phyloP scores from a whole-genome alignment of 2,888 invertebrate species.

The Tipula lateralis region DNA sequence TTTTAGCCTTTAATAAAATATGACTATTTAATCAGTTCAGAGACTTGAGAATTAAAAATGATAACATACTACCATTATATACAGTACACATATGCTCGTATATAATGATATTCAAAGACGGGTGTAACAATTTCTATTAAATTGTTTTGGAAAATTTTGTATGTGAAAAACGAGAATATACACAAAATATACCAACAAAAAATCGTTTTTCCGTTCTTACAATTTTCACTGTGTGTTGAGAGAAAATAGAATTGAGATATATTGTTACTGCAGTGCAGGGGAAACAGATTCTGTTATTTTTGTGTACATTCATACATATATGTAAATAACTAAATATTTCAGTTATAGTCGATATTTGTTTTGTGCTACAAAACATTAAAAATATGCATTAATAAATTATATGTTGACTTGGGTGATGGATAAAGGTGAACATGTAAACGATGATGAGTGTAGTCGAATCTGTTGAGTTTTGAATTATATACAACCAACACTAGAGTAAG shows the following conservation, averaged over 20 bases:
- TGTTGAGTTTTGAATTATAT: too few relatives aligned
- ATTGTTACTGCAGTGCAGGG: not conserved
- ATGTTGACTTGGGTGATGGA: not conserved
- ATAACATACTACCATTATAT: not conserved
- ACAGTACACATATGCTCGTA: not conserved
- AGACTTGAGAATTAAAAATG: not conserved
- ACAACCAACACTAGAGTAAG: too few relatives aligned
- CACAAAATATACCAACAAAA: not conserved
- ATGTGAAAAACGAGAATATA: not conserved
- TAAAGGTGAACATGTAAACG: not conserved
- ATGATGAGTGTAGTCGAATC: too few relatives aligned
- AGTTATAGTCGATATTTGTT: not conserved
- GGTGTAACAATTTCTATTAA: not conserved
- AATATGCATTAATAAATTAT: not conserved
- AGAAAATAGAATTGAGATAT: slow-evolving; percentile 4
- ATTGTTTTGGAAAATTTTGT: not conserved
- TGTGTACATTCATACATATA: not conserved
- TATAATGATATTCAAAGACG: not conserved
- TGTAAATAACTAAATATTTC: not conserved
- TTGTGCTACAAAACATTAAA: not conserved
- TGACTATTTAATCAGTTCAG: not conserved
- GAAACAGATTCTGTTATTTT: not conserved
- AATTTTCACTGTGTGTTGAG: not conserved
- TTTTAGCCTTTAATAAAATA: not conserved
- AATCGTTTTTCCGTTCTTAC: not conserved